These are phyloP conservation scores for Habropoda laboriosa DNA, from an alignment of 1,140 invertebrate species.

Conservation along the genomic window DNA sequence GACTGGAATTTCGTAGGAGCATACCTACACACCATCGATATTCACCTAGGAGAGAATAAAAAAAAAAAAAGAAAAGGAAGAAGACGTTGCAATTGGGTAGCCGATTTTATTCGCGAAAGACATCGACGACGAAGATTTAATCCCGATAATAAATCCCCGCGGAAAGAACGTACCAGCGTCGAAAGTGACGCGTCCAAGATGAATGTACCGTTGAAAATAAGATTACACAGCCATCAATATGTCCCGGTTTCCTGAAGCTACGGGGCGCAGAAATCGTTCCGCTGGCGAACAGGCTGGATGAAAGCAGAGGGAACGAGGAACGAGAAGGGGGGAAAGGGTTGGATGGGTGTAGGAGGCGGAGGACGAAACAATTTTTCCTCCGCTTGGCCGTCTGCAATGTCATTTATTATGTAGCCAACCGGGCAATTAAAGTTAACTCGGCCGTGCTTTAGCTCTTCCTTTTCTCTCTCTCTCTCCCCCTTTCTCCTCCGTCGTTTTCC, in stretches of 20 bases:
- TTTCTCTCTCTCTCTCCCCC: slow-evolving; percentile 5
- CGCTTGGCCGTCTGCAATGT: slow-evolving; percentile 61
- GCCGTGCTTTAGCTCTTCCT: slow-evolving; percentile 42
- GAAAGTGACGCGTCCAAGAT: slow-evolving; percentile 37
- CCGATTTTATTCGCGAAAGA: not conserved
- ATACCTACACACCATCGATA: too few species aligned
- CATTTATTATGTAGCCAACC: slow-evolving; percentile 71
- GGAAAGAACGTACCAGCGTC: not conserved
- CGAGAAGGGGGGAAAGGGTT: not conserved
- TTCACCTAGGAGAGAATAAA: not conserved
- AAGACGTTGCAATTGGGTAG: not conserved
- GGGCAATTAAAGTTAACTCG: slow-evolving; percentile 76
- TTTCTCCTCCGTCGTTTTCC: not conserved
- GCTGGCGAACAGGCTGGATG: not conserved
- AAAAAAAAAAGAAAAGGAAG: too few species aligned
- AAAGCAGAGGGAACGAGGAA: not conserved
- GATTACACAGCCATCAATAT: slow-evolving; percentile 50
- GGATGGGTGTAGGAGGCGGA: slow-evolving; percentile 24
- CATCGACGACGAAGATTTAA: slow-evolving; percentile 15
- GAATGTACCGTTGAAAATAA: slow-evolving; percentile 48
- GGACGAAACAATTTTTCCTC: slow-evolving; percentile 67
- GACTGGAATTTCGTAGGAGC: too few species aligned
- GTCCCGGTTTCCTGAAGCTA: not conserved
- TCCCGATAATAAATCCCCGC: slow-evolving; percentile 41
- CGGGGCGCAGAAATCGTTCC: slow-evolving; percentile 3